Conservation (phyloP, 2,797 vertebrate genomes). For the Leptatherina wallacei region DNA sequence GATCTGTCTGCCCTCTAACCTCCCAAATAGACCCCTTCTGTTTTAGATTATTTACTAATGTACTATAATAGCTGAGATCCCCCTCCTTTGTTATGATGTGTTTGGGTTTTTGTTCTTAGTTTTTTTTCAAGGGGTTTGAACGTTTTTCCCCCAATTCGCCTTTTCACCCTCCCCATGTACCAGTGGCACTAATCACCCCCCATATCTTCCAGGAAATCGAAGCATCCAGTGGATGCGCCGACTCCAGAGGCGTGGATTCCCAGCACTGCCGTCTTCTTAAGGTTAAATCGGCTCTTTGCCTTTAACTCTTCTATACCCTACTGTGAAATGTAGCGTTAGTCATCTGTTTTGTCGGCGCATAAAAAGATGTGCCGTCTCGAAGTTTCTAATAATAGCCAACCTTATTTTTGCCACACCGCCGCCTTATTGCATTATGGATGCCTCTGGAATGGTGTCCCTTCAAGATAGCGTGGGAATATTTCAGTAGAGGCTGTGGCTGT, state of each 20-base stretch:
- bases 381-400: conserved; percentile 63
- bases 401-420: conserved; percentile 53
- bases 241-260: conserved; percentile 76
- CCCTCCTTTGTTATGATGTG: too few species aligned
- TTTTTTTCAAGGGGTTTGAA: too few species aligned
- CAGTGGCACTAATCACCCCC: conserved; percentile 55
- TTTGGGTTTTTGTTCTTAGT: too few species aligned
- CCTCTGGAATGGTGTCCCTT: conserved; percentile 63
- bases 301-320: conserved; percentile 35
- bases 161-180: neutral
- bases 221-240: conserved; percentile 53
- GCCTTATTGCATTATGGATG: conserved; percentile 78
- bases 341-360: conserved; percentile 9
- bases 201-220: conserved; percentile 53
- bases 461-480: conserved; percentile 72
- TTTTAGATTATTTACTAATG: too few species aligned
- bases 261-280: conserved; percentile 37
- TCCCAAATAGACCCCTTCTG: too few species aligned
- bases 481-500: conserved; percentile 51
- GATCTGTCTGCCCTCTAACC: too few species aligned
- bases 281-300: conserved; percentile 48
- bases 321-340: conserved; percentile 41
- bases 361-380: conserved; percentile 51
- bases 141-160: neutral
- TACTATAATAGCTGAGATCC: too few species aligned